Conservation (phyloP, 2,888 invertebrate genomes). For the Xestia xanthographa region DNA sequence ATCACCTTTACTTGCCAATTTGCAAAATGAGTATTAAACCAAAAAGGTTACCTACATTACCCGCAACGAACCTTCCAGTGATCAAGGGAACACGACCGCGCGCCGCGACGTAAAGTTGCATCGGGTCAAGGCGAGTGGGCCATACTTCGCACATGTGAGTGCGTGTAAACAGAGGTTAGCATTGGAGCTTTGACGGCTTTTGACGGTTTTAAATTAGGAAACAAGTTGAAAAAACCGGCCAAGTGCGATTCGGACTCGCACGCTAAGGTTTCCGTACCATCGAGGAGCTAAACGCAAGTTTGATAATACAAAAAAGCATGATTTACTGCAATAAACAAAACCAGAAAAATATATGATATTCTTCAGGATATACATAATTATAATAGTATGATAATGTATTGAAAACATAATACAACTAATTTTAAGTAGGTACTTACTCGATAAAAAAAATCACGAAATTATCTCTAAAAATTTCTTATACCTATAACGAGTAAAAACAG, state of each 20-base stretch:
- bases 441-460: no score
- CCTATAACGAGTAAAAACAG: no score
- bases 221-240: constrained; percentile 31
- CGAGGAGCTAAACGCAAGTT: no score
- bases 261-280: not conserved
- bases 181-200: constrained; percentile 57
- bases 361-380: no score
- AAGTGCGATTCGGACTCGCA: not conserved
- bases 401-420: no score
- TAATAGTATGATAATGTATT: no score
- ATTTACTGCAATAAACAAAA: no score
- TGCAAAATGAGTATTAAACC: constrained; percentile 38
- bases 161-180: constrained; percentile 60
- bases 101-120: constrained; percentile 29
- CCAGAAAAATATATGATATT: no score
- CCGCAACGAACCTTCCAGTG: constrained; percentile 46
- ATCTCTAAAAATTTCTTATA: no score
- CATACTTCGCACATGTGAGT: constrained; percentile 54
- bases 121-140: constrained; percentile 65
- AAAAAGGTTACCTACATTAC: constrained; percentile 56
- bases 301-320: no score
- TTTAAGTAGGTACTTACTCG: no score
- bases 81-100: constrained; percentile 56
- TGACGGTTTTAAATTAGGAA: constrained; percentile 53
- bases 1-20: constrained; percentile 18